A percentile compares a stretch with the other conserved stretches of the same genome.
Evolutionary conservation across 2,113 vertebrate genomes (phyloP).

Genomic region (Limanda limanda): DNA sequence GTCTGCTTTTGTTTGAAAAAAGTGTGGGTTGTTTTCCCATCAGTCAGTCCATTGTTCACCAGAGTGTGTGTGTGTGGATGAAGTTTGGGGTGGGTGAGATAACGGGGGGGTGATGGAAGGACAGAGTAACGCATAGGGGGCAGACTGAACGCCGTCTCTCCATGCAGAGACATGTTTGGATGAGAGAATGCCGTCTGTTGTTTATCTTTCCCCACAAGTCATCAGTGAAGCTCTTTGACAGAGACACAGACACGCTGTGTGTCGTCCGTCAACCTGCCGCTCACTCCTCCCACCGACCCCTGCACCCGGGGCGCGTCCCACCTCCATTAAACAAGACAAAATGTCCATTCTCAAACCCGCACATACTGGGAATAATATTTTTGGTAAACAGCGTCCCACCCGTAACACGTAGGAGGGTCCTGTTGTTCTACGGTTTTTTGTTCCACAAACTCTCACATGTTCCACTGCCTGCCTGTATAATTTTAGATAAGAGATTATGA

Average conservation of each 20-base stretch:
- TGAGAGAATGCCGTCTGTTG: slow-evolving; percentile 63
- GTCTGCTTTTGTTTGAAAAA: slow-evolving; percentile 16
- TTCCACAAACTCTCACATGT: neutral
- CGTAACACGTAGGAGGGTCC: neutral
- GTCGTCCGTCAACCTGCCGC: slow-evolving; percentile 36
- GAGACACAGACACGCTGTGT: slow-evolving; percentile 47
- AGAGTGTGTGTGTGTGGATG: slow-evolving; percentile 14
- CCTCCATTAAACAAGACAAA: slow-evolving; percentile 36
- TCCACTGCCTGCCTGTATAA: neutral
- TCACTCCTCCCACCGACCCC: slow-evolving; percentile 48
- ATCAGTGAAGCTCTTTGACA: slow-evolving; percentile 65
- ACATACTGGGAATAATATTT: slow-evolving; percentile 10
- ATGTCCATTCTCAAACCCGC: slow-evolving; percentile 29
- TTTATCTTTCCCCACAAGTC: slow-evolving; percentile 54
- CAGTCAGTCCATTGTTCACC: slow-evolving; percentile 47
- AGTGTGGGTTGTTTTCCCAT: slow-evolving; percentile 33
- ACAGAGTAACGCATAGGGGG: slow-evolving; percentile 50
- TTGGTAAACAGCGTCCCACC: slow-evolving; percentile 1
- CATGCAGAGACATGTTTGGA: slow-evolving; percentile 56
- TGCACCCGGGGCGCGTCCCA: neutral
- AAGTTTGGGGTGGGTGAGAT: slow-evolving; percentile 50
- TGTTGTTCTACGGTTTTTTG: neutral
- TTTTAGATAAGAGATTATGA: slow-evolving; percentile 25
- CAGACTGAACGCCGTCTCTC: slow-evolving; percentile 44
- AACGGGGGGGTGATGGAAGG: slow-evolving; percentile 51